These are phyloP conservation scores for Myotis yumanensis DNA, from an alignment of 2,113 vertebrate species.

Conservation along the genomic window DNA sequence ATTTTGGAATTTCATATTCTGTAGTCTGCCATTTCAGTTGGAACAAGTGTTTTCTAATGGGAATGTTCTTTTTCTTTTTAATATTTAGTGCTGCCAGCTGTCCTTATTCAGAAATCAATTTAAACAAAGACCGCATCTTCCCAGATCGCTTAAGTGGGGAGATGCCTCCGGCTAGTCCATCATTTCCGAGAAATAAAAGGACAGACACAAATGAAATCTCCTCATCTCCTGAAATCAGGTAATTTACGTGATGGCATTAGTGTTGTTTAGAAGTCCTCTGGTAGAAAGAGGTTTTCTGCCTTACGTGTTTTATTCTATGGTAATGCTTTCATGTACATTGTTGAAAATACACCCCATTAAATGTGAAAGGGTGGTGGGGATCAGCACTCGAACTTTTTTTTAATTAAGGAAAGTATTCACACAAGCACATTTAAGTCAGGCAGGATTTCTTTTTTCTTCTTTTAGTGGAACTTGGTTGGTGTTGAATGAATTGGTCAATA, in stretches of 20 bases:
- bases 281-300: neutral
- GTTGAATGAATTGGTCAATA: neutral
- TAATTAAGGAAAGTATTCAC: neutral
- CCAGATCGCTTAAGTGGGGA: conserved; percentile 90
- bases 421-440: neutral
- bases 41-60: conserved; percentile 55
- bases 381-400: neutral
- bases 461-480: neutral
- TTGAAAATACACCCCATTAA: neutral
- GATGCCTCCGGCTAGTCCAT: conserved; percentile 82
- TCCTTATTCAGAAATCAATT: conserved; percentile 91
- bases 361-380: neutral
- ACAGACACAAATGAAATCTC: conserved; percentile 82
- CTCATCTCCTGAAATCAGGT: conserved; percentile 83
- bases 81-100: conserved; percentile 86
- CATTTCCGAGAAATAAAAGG: conserved; percentile 82
- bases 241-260: conserved; percentile 68
- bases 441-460: neutral
- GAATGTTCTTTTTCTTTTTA: conserved; percentile 49
- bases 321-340: neutral
- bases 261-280: neutral
- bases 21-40: conserved; percentile 19
- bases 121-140: conserved; percentile 89
- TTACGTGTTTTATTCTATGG: neutral
- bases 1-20: neutral